Base-by-base conservation (phyloP, 2,888 invertebrate genomes). In the Pammene aurita region DNA sequence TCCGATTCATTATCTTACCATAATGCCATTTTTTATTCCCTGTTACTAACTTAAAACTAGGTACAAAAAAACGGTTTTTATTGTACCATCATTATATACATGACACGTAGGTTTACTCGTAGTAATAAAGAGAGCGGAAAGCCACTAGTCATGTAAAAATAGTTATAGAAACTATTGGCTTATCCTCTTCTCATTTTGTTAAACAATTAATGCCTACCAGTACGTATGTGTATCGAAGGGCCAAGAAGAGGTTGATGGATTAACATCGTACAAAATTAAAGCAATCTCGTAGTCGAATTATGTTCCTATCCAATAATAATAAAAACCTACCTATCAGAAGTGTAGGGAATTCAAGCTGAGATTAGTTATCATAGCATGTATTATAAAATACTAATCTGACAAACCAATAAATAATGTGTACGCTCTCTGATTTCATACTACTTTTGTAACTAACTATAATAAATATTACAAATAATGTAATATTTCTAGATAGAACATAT, bases 401-500 rank as follows among this genome's bases (percentile, higher is more conserved):
- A 34, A 50, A 34, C 62, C 63, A 52, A 57, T 50, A 52, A 68
- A 46, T 52, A 18, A 42, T 52, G 52, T 63, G 26, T 63, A 57
- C 34, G 34, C 57, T 57, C 63, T 58, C 57, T 52, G 68, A 50
- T 63, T 66, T 57, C 54, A 38, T 63, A 63, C 50, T 48, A 56
- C 55, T 56, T 63, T 68, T 63, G 50, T 68, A 68, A 57, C 13
- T 57, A 46, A 46, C 50, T 68, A 38, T 68, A 57, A 16, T 57
- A 57, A 26, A 54, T 64, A 68, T 68, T 68, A 64, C 69, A 67
- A 50, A 52, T 58, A 52, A 64, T 58, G 57, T 68, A 63, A 58
- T 64, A 57, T 69, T 64, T 60, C 58, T 69, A 65, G 54, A 64
- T 69, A 55, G 60, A 64, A 65, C 58, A n/a, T 65, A 55, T 68